Evolutionary conservation across 2,113 vertebrate genomes (phyloP).

Genomic region (Porphyrio hochstetteri): DNA sequence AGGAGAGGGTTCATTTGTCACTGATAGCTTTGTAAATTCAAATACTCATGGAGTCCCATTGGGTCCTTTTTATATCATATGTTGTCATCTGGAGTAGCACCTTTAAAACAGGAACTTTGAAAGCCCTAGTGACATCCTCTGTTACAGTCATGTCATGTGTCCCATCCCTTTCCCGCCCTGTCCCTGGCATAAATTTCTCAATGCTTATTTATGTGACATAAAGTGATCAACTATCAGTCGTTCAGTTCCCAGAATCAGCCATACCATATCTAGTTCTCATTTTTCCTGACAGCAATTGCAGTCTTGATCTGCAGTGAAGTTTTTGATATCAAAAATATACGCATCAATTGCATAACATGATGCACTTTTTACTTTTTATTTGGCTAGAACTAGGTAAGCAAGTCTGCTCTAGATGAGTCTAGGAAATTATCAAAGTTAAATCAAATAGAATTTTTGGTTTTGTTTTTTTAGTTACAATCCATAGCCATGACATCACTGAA

Average conservation of each 20-base stretch:
- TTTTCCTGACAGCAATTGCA: background rate
- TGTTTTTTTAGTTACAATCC: background rate
- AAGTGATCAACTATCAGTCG: background rate
- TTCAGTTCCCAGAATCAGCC: background rate
- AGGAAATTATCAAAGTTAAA: background rate
- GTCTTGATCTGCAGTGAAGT: background rate
- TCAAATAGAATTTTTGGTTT: background rate
- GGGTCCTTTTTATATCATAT: background rate
- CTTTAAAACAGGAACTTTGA: background rate
- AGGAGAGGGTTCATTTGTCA: background rate
- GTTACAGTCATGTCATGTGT: background rate
- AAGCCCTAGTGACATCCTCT: background rate
- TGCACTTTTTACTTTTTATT: background rate
- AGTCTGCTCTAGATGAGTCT: background rate
- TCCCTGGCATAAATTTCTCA: background rate
- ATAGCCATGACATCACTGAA: background rate
- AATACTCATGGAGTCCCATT: background rate
- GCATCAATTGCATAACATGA: background rate
- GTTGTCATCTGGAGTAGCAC: background rate
- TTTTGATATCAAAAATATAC: background rate
- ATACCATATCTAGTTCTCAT: background rate
- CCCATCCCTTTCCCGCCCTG: fast-evolving
- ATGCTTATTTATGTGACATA: background rate
- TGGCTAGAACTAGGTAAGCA: background rate
- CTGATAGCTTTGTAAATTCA: background rate